Base-by-base conservation (phyloP, 2,888 invertebrate species). In the Acanthosepion pharaonis region DNA sequence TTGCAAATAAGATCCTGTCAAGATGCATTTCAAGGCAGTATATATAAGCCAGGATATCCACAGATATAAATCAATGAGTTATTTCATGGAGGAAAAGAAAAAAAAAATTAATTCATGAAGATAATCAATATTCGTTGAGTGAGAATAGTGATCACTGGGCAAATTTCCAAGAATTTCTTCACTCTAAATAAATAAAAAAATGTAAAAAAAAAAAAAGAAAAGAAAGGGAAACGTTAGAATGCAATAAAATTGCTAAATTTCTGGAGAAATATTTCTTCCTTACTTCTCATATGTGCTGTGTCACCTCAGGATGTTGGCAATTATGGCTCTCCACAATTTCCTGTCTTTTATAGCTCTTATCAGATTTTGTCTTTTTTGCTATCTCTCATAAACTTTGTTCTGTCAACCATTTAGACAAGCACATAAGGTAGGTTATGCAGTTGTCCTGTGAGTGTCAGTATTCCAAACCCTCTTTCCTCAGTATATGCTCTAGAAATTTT, bases 21-120 rank as follows among this genome's bases (percentile, higher is more conserved):
- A 28, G 5, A 78, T 78, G 25, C 28, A 28, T 78, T 28, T 78
- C 78, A n/a, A 78, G 28, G 78, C 78, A 78, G 78, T n/a, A 28
- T 28, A 78, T 78, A 78, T 78, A 28, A 28, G 28, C 28, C 28
- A 28, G 28, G 28, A 78, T 78, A 42, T 42, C 78, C 78, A 78
- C 28, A 78, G 78, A 78, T 78, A n/a, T n/a, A 78, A 78, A 78
- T 78, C 78, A 78, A 78, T 78, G 78, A 78, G n/a, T 78, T 78
- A 78, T 28, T 28, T 11, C 78, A 28, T 5, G 28, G 28, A 78
- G 28, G 78, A 28, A 78, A 78, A 78, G 11, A 78, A 78, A 78
- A 78, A 78, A 64, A 25, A 64, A 64, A 78, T 11, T 28, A 78
- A 78, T 78, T 78, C 28, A 28, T 78, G 78, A 28, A 78, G 11